These are phyloP conservation scores for Aptenodytes patagonicus DNA, from an alignment of 2,113 vertebrate genomes.

Conservation along the genomic window DNA sequence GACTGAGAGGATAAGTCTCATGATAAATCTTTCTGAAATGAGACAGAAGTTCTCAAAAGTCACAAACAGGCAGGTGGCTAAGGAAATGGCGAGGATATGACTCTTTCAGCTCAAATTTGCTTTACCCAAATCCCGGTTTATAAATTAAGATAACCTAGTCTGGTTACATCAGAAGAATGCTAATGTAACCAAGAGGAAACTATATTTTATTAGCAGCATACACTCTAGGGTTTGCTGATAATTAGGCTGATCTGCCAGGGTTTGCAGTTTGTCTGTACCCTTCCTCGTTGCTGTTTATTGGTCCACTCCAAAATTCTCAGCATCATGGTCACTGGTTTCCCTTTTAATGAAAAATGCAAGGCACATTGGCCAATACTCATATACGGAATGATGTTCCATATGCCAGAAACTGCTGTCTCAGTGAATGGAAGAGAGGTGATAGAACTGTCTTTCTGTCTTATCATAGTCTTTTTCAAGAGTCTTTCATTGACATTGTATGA, in stretches of 20 bases:
- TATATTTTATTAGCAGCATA: neutral
- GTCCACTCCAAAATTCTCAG: neutral
- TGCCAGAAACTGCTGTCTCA: neutral
- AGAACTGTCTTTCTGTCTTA: neutral
- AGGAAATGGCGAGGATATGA: neutral
- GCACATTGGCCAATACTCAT: rapidly evolving
- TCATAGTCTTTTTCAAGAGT: neutral
- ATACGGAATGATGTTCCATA: neutral
- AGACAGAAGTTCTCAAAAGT: neutral
- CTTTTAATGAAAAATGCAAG: neutral
- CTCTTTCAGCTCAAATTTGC: neutral
- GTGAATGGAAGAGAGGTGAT: neutral
- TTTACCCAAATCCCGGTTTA: neutral
- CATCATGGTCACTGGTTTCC: neutral
- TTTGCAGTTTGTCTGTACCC: neutral
- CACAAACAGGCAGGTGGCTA: neutral
- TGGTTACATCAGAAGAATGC: neutral
- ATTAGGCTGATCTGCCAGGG: neutral
- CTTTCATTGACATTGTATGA: neutral
- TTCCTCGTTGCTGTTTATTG: neutral
- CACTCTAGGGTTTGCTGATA: neutral
- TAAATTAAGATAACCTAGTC: neutral
- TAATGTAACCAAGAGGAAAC: neutral
- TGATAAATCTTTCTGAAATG: neutral
- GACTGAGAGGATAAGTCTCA: neutral